Conservation (phyloP, 1,140 invertebrate species). For the Frieseomelitta varia region DNA sequence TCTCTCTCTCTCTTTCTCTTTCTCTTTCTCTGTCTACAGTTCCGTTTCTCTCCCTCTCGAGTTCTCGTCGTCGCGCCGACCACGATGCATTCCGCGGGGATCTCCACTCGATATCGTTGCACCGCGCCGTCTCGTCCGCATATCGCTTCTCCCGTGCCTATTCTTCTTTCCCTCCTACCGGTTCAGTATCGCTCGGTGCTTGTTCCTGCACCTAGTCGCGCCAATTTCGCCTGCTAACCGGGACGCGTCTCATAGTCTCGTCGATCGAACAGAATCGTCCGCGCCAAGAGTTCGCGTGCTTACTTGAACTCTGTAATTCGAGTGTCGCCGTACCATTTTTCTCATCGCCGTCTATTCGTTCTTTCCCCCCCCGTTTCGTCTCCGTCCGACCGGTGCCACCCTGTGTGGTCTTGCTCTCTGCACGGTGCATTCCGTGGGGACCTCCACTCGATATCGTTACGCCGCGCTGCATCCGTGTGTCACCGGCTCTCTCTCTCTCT, state of each 20-base stretch:
- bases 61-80: slow-evolving; percentile 21
- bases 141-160: slow-evolving; percentile 32
- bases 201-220: slow-evolving; percentile 9
- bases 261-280: slow-evolving; percentile 10
- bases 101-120: slow-evolving; percentile 51
- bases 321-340: not conserved
- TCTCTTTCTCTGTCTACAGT: not conserved
- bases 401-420: slow-evolving; percentile 16
- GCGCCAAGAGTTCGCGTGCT: not conserved
- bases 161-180: slow-evolving; percentile 21
- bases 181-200: slow-evolving; percentile 26
- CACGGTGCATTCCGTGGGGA: slow-evolving; percentile 61
- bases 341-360: not conserved
- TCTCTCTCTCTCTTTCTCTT: too few relatives aligned
- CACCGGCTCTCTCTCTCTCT: slow-evolving; percentile 40
- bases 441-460: slow-evolving; percentile 64
- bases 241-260: not conserved
- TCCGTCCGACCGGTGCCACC: slow-evolving; percentile 8
- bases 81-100: slow-evolving; percentile 46
- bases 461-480: slow-evolving; percentile 59
- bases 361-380: not conserved
- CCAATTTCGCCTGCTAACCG: slow-evolving; percentile 9
- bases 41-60: slow-evolving; percentile 10
- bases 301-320: not conserved
- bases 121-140: slow-evolving; percentile 49